These are phyloP conservation scores for Corvus cornix DNA, from an alignment of 2,113 vertebrate species.

Conservation along the genomic window DNA sequence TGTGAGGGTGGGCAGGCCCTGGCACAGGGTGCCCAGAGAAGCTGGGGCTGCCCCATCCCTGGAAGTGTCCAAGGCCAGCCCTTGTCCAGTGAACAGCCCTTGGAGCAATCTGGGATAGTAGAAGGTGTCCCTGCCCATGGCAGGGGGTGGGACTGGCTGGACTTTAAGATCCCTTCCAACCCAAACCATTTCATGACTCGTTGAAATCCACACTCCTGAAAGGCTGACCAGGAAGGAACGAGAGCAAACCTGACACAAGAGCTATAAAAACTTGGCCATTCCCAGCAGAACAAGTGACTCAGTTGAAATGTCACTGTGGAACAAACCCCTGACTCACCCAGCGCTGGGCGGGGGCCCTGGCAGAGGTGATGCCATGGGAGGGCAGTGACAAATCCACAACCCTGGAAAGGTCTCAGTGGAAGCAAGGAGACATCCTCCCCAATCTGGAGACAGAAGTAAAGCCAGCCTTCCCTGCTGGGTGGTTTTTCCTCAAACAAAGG, in stretches of 20 bases:
- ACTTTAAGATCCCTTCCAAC: background rate
- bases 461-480: background rate
- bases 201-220: background rate
- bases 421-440: background rate
- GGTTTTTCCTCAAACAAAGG: background rate
- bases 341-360: background rate
- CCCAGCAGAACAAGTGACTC: conserved; percentile 1
- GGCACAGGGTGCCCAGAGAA: background rate
- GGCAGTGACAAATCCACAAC: background rate
- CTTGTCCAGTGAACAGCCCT: background rate
- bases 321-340: background rate
- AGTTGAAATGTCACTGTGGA: background rate
- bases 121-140: background rate
- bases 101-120: accelerated
- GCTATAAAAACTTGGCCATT: background rate
- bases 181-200: background rate
- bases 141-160: background rate
- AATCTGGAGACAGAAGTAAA: background rate
- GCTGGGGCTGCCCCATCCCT: background rate
- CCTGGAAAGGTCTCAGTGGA: background rate
- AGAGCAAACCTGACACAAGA: background rate
- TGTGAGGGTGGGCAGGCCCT: background rate
- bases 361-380: background rate
- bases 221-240: background rate
- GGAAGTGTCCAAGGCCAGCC: background rate